These are phyloP conservation scores for Oncorhynchus nerka DNA, from an alignment of 2,113 vertebrate species.

Conservation along the genomic window DNA sequence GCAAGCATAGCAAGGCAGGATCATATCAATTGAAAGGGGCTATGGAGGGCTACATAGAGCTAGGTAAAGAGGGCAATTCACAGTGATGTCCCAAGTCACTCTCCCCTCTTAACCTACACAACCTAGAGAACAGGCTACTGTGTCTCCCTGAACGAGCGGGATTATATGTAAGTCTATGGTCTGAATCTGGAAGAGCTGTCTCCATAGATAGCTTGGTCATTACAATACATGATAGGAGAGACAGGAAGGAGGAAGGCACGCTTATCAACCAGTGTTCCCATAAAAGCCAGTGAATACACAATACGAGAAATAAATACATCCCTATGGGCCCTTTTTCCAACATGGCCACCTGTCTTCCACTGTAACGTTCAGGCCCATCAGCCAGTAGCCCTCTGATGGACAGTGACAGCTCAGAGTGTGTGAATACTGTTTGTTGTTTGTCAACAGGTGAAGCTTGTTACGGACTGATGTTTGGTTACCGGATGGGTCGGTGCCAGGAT, in stretches of 20 bases:
- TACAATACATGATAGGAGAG: background rate
- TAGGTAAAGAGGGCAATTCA: constrained; percentile 26
- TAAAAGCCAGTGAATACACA: no score
- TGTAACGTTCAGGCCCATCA: background rate
- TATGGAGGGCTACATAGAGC: background rate
- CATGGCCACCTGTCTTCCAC: constrained; percentile 13
- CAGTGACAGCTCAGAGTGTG: constrained; percentile 41
- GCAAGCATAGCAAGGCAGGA: background rate
- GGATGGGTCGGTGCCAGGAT: constrained; percentile 30
- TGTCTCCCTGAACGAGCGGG: constrained; percentile 56
- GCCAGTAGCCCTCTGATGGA: constrained; percentile 24
- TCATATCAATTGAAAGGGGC: background rate
- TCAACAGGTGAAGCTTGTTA: constrained; percentile 54
- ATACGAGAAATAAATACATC: background rate
- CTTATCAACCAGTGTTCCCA: background rate
- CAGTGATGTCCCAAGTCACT: constrained; percentile 65
- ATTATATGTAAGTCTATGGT: constrained; percentile 1
- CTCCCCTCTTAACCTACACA: constrained; percentile 4
- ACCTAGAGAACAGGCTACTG: constrained; percentile 65
- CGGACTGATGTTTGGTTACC: constrained; percentile 37
- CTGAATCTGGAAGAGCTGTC: constrained; percentile 28
- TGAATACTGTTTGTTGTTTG: constrained; percentile 41
- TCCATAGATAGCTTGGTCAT: constrained; percentile 33
- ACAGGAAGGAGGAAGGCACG: background rate
- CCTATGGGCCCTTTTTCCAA: background rate